Conservation (phyloP, 2,888 invertebrate genomes). For the Thera britannica region DNA sequence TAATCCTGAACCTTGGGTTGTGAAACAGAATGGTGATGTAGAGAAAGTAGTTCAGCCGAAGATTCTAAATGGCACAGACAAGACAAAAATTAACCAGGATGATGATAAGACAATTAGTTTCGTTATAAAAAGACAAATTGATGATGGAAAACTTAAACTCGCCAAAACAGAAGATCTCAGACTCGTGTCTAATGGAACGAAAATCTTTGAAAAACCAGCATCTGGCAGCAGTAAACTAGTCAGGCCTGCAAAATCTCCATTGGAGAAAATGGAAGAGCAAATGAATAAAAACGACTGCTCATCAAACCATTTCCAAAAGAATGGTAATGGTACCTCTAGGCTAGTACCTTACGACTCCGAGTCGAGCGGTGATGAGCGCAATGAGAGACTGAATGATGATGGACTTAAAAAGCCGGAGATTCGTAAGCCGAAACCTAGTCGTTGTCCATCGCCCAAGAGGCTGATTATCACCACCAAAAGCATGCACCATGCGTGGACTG, state of each 20-base stretch:
- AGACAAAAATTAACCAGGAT: slow-evolving; percentile 55
- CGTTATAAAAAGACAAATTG: slow-evolving; percentile 65
- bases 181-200: slow-evolving; percentile 48
- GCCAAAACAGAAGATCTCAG: slow-evolving; percentile 69
- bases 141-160: slow-evolving; percentile 63
- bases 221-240: slow-evolving; percentile 62
- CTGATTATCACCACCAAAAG: slow-evolving; percentile 70
- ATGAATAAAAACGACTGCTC: slow-evolving; percentile 69
- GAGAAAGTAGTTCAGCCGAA: slow-evolving; percentile 71
- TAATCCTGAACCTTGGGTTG: slow-evolving; percentile 76
- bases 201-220: slow-evolving; percentile 59
- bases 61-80: slow-evolving; percentile 66
- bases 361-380: slow-evolving; percentile 79
- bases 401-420: slow-evolving; percentile 45
- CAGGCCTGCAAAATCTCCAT: slow-evolving; percentile 69
- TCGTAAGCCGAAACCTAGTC: slow-evolving; percentile 64
- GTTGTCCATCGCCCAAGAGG: slow-evolving; percentile 64
- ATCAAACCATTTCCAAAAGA: slow-evolving; percentile 55
- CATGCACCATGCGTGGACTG: slow-evolving; percentile 76
- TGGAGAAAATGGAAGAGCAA: slow-evolving; percentile 77
- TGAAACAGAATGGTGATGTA: slow-evolving; percentile 78
- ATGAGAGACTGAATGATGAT: slow-evolving; percentile 46
- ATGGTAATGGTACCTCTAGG: slow-evolving; percentile 65
- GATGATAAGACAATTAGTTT: slow-evolving; percentile 72
- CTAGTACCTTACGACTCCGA: slow-evolving; percentile 87